These are phyloP conservation scores for Pitta sordida DNA, from an alignment of 2,113 vertebrate genomes.

Conservation along the genomic window DNA sequence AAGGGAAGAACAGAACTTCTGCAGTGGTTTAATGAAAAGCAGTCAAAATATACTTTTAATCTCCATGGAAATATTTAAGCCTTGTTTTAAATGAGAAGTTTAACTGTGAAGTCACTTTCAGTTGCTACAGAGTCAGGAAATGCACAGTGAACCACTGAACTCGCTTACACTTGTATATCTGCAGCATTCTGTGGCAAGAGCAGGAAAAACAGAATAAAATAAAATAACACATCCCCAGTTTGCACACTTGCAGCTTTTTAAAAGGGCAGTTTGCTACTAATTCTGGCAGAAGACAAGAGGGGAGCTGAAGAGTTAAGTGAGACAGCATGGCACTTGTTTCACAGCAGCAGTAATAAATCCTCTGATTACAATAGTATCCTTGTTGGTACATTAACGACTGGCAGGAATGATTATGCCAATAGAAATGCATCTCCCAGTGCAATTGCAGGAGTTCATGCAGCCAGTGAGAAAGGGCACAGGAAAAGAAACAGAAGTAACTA, in stretches of 20 bases:
- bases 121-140: background rate
- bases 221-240: background rate
- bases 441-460: background rate
- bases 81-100: background rate
- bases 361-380: conserved; percentile 19
- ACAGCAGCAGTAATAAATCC: conserved; percentile 35
- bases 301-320: conserved; percentile 27
- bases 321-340: background rate
- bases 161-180: background rate
- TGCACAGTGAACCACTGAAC: background rate
- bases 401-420: background rate
- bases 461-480: background rate
- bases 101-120: background rate
- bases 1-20: background rate
- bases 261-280: background rate
- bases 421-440: conserved; percentile 33
- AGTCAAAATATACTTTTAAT: background rate
- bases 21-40: background rate
- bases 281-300: background rate
- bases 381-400: conserved; percentile 36
- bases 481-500: background rate
- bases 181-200: background rate
- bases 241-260: background rate
- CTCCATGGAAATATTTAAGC: background rate
- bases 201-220: background rate